These are phyloP conservation scores for Rapana venosa DNA, from an alignment of 2,888 invertebrate species.

Conservation along the genomic window DNA sequence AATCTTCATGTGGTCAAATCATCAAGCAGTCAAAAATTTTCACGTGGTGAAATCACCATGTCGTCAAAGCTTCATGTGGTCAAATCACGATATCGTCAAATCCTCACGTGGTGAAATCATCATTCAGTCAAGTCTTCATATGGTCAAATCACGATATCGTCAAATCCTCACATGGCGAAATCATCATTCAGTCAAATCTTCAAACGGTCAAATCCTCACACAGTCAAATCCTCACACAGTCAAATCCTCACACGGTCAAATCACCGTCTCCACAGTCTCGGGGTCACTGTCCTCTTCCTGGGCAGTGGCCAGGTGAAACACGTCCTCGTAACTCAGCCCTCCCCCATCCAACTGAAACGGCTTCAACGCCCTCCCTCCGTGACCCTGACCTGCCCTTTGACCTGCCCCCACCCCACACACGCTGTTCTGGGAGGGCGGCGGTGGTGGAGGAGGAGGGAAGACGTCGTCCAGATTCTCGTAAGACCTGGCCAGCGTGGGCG, in stretches of 20 bases:
- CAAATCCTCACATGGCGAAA: no score
- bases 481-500: conserved; percentile 10
- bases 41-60: no score
- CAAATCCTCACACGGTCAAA: not conserved
- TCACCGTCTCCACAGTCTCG: conserved; percentile 32
- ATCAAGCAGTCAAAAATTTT: no score
- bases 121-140: no score
- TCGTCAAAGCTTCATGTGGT: no score
- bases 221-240: not conserved
- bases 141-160: no score
- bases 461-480: conserved; percentile 42
- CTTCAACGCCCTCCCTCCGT: not conserved
- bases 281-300: conserved; percentile 39
- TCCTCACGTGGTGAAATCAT: no score
- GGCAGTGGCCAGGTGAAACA: conserved; percentile 11
- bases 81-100: no score
- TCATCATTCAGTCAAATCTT: no score
- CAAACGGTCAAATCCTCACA: not conserved
- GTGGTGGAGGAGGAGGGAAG: not conserved
- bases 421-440: not conserved
- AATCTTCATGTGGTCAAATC: no score
- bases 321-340: conserved; percentile 14
- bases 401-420: not conserved
- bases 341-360: not conserved
- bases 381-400: not conserved